phyloP scores from a whole-genome alignment of 2,113 vertebrate species.

The Psammodynastes pulverulentus region DNA sequence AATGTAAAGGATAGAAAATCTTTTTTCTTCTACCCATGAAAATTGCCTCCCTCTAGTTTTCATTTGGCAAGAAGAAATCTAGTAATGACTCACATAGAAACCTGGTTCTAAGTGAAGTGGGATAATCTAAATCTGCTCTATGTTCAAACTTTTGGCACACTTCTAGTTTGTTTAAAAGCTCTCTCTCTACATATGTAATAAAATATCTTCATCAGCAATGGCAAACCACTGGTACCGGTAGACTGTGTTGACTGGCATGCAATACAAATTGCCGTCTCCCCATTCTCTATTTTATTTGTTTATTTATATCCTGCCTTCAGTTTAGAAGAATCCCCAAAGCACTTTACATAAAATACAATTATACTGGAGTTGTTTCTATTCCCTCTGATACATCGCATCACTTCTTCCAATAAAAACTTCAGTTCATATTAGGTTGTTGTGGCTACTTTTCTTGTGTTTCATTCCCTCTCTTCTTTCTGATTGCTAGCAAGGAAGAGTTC shows the following conservation, averaged over 20 bases:
- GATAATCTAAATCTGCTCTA: conserved; percentile 41
- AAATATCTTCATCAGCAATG: background rate
- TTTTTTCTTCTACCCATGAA: background rate
- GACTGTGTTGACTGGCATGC: too few species aligned
- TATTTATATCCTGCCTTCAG: background rate
- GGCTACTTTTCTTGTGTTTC: background rate
- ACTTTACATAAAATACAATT: background rate
- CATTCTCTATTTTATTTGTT: background rate
- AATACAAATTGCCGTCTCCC: background rate
- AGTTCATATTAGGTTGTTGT: background rate
- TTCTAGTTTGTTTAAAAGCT: background rate
- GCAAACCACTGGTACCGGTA: background rate
- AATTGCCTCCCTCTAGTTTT: background rate
- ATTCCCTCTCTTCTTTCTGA: background rate
- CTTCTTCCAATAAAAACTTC: background rate
- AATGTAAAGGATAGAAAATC: background rate
- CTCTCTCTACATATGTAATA: background rate
- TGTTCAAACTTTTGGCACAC: conserved; percentile 21
- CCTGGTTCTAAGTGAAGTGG: background rate
- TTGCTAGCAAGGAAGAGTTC: background rate
- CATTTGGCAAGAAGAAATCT: background rate
- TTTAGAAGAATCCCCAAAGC: background rate
- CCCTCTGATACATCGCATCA: background rate
- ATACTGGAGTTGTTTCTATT: background rate
- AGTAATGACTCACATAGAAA: background rate